A percentile compares a stretch with the other conserved stretches of the same genome.
Conservation (phyloP, 30 jellyfish, hydroid and myxozoan genomes). For the Aurelia aurita complex sp. Pacific region DNA sequence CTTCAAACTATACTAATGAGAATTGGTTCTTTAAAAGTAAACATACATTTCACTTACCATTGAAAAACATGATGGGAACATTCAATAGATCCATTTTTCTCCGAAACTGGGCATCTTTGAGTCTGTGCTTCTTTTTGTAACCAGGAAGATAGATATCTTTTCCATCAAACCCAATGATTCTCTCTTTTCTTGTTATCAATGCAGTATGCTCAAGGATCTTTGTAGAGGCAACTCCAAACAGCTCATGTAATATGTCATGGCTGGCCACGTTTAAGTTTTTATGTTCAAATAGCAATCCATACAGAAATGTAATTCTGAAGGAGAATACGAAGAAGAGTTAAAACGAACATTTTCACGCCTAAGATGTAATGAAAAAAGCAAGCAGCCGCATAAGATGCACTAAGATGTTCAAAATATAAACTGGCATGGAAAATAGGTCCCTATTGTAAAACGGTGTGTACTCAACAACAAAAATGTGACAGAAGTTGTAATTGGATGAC, state of each 20-base stretch:
- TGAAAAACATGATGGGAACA: slow-evolving; percentile 53
- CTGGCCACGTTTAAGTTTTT: slow-evolving; percentile 40
- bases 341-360: too few relatives aligned
- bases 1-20: too few relatives aligned
- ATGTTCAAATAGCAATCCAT: slow-evolving; percentile 58
- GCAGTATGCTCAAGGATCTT: slow-evolving; percentile 29
- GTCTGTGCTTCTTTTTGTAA: slow-evolving; percentile 17
- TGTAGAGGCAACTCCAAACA: slow-evolving; percentile 58
- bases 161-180: slow-evolving; percentile 37
- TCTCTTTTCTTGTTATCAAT: slow-evolving; percentile 27
- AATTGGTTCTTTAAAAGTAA: too few relatives aligned
- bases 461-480: too few relatives aligned
- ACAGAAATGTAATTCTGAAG: slow-evolving; percentile 48
- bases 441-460: too few relatives aligned
- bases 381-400: too few relatives aligned
- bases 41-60: slow-evolving; percentile 31
- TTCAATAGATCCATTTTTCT: slow-evolving; percentile 37
- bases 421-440: too few relatives aligned
- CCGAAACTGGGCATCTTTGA: slow-evolving; percentile 16
- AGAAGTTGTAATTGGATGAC: too few relatives aligned
- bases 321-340: too few relatives aligned
- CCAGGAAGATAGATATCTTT: slow-evolving; percentile 68
- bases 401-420: too few relatives aligned
- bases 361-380: too few relatives aligned
- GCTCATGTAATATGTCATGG: slow-evolving; percentile 67